Base-by-base conservation (phyloP, 1,140 invertebrate genomes). In the roundworm (Caenorhabditis elegans) region DNA sequence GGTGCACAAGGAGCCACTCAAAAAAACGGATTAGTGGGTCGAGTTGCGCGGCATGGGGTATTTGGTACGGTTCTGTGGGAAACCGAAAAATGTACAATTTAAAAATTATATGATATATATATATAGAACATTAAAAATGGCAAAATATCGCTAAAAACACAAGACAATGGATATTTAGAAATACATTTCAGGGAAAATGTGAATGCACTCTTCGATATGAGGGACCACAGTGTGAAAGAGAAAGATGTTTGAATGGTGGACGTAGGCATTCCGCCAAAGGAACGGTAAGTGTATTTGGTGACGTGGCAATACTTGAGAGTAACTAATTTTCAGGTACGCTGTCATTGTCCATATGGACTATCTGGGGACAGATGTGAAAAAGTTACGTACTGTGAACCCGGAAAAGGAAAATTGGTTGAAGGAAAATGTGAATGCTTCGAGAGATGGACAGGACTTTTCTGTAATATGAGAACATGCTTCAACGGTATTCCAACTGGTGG, bases 221-320 rank as follows among this genome's bases (percentile, higher is more conserved):
- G 26, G 82, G 82, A 26, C 13, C 31, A 11, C 55, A 49, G 13
- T 83, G 82, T 36, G 82, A 83, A 65, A 70, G 60, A 43, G 82
- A 83, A 60, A 55, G 75, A 28, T 83, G 82, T 51, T 60, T 83
- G 80, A 83, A 83, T 48, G 82, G 82, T 48, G 82, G 82, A 55
- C 79, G 65, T 19, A 51, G 82, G 15, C 53, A 81, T 48, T 49
- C 53, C 49, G 43, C 51, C 31, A 36, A 47, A 28, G 78, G 78
- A 55, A 17, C 24, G 51, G 78, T 79, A 46, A 79, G 49, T 15
- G 22, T 76, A 22, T 19, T 28, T 47, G 24, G 15, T 22, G 1
- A 47, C n/a, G 22, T 31, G 39, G 31, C 46, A 76, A 28, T 47
- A 11, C 2, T 15, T 31, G 3, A 13, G 13, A 26, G 4, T 46